phyloP scores from a whole-genome alignment of 2,113 vertebrate species.

The Fukomys damarensis region DNA sequence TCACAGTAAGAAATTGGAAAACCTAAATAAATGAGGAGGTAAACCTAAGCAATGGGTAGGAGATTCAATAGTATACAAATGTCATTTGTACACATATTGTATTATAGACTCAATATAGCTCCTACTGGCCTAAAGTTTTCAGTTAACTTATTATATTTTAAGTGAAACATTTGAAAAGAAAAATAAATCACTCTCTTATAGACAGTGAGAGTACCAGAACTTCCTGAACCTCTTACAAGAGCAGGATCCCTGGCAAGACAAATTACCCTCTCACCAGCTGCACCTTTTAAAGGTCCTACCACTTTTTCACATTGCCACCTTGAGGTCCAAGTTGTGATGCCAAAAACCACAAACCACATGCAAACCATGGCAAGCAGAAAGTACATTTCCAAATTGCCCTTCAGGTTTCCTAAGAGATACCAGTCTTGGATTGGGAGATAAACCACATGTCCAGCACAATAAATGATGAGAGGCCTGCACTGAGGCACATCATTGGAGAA shows the following conservation, averaged over 20 bases:
- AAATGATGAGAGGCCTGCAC: not conserved
- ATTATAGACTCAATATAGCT: conserved; percentile 1
- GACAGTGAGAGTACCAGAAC: not conserved
- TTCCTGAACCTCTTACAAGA: not conserved
- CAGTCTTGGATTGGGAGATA: not conserved
- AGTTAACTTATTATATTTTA: not conserved
- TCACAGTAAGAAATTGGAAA: conserved; percentile 18
- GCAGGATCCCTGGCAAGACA: not conserved
- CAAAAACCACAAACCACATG: not conserved
- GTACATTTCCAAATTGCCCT: not conserved
- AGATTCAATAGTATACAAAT: not conserved
- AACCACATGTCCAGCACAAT: not conserved
- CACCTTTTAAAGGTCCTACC: not conserved
- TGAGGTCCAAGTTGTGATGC: not conserved
- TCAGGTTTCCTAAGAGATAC: not conserved
- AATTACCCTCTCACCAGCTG: fast-evolving
- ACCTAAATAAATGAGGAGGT: not conserved
- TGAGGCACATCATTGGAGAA: not conserved
- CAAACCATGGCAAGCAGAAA: not conserved
- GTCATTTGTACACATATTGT: not conserved
- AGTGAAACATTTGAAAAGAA: not conserved
- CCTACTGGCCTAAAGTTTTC: not conserved
- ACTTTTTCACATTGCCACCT: not conserved
- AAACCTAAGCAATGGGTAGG: not conserved
- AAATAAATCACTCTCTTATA: not conserved